A percentile compares a stretch with the other conserved stretches of the same genome.
Evolutionary conservation across 2,797 vertebrate species (phyloP).

Genomic region (Malacoctenus gilli): DNA sequence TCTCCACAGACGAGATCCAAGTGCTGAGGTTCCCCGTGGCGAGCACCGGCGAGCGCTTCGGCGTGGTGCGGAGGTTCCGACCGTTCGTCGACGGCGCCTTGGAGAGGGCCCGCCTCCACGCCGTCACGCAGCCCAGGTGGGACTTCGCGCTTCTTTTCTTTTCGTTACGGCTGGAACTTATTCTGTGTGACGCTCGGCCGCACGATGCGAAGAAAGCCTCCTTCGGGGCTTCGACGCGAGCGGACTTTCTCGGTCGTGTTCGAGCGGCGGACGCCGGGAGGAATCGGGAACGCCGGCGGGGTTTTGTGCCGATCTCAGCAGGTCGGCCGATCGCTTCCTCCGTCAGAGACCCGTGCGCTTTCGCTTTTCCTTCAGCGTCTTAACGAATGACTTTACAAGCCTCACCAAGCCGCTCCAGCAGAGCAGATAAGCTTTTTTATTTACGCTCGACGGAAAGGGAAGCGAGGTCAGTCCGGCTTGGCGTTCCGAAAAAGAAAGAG

Average conservation of each 20-base stretch:
- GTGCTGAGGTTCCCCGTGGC: conserved; percentile 87
- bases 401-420: conserved; percentile 52
- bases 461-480: conserved; percentile 43
- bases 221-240: conserved; percentile 13
- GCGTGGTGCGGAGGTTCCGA: conserved; percentile 85
- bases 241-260: conserved; percentile 1
- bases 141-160: conserved; percentile 15
- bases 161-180: neutral
- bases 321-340: conserved; percentile 47
- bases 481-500: too few relatives aligned
- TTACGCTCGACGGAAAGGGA: conserved; percentile 50
- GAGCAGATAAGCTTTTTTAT: conserved; percentile 65
- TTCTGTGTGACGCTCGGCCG: conserved; percentile 24
- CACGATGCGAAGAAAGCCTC: conserved; percentile 17
- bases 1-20: conserved; percentile 81
- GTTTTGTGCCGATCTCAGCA: conserved; percentile 45
- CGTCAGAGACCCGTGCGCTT: conserved; percentile 44
- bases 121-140: conserved; percentile 86
- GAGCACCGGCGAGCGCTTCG: conserved; percentile 87
- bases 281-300: neutral
- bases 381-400: conserved; percentile 55
- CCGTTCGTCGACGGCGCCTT: conserved; percentile 85
- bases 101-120: conserved; percentile 80
- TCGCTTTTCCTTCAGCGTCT: conserved; percentile 56
- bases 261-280: neutral